A percentile compares a stretch with the other conserved stretches of the same genome.
Evolutionary conservation across 2,113 vertebrate species (phyloP).

Genomic region (Anseranas semipalmata): DNA sequence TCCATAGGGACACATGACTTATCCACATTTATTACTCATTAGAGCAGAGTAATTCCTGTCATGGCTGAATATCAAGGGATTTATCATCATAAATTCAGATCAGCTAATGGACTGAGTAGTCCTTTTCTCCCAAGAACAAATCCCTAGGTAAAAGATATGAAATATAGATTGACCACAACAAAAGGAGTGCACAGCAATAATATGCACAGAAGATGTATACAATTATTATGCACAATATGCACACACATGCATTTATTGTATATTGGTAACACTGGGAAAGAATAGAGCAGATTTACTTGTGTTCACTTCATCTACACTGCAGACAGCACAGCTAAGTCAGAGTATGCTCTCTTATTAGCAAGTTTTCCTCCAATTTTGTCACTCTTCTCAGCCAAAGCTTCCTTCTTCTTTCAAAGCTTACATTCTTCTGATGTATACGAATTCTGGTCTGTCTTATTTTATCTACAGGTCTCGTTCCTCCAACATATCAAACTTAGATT

Average conservation of each 20-base stretch:
- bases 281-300: neutral
- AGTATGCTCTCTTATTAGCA: neutral
- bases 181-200: slow-evolving; percentile 11
- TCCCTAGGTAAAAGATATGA: slow-evolving; percentile 70
- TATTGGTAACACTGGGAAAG: neutral
- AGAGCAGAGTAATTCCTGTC: slow-evolving; percentile 84
- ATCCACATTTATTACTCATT: slow-evolving; percentile 85
- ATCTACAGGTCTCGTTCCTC: neutral
- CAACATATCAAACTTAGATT: neutral
- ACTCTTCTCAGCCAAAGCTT: neutral
- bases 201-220: neutral
- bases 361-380: neutral
- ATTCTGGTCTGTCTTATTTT: neutral
- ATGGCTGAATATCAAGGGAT: slow-evolving; percentile 81
- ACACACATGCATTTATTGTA: neutral
- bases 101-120: slow-evolving; percentile 79
- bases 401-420: too few relatives aligned
- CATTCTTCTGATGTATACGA: neutral
- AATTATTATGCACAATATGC: neutral
- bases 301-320: neutral
- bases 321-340: neutral
- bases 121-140: slow-evolving; percentile 72
- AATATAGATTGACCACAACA: slow-evolving; percentile 74
- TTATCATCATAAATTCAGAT: slow-evolving; percentile 84
- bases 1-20: slow-evolving; percentile 82